phyloP scores from a whole-genome alignment of 2,888 invertebrate genomes.

The Drosophila vallismaia region DNA sequence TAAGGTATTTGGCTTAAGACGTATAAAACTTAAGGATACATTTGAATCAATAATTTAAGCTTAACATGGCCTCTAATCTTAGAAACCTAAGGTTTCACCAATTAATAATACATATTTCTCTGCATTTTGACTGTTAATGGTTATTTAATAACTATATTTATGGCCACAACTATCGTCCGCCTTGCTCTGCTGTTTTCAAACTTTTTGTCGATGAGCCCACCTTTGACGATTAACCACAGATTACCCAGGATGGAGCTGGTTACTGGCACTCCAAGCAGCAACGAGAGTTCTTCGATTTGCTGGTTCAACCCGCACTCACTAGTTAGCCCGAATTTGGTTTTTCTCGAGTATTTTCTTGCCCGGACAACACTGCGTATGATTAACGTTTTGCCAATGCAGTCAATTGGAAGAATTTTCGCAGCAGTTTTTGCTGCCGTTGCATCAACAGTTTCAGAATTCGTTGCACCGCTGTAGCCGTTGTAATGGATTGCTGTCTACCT shows the following conservation, averaged over 20 bases:
- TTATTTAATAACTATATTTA: slow-evolving; percentile 66
- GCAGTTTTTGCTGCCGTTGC: slow-evolving; percentile 83
- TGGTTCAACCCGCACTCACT: slow-evolving; percentile 40
- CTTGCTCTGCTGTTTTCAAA: slow-evolving; percentile 5
- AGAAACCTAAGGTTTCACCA: background rate
- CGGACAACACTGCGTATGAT: slow-evolving; percentile 58
- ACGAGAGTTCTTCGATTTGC: slow-evolving; percentile 7
- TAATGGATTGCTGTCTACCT: slow-evolving; percentile 67
- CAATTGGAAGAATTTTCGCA: slow-evolving; percentile 80
- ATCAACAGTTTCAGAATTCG: slow-evolving; percentile 83
- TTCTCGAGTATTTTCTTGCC: background rate
- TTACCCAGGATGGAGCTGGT: slow-evolving; percentile 80
- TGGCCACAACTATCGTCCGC: slow-evolving; percentile 12
- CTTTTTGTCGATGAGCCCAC: slow-evolving; percentile 61
- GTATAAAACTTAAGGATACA: no score
- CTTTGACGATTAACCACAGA: slow-evolving; percentile 80
- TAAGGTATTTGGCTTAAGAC: no score
- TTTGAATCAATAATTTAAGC: no score
- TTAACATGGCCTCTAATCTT: no score
- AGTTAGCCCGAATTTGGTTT: background rate
- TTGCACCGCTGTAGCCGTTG: slow-evolving; percentile 84
- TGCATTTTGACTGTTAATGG: slow-evolving; percentile 49
- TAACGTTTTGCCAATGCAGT: slow-evolving; percentile 77
- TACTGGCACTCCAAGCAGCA: slow-evolving; percentile 34
- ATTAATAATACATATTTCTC: slow-evolving; percentile 17